These are phyloP conservation scores for Momotus momota DNA, from an alignment of 2,797 vertebrate species.

Conservation along the genomic window DNA sequence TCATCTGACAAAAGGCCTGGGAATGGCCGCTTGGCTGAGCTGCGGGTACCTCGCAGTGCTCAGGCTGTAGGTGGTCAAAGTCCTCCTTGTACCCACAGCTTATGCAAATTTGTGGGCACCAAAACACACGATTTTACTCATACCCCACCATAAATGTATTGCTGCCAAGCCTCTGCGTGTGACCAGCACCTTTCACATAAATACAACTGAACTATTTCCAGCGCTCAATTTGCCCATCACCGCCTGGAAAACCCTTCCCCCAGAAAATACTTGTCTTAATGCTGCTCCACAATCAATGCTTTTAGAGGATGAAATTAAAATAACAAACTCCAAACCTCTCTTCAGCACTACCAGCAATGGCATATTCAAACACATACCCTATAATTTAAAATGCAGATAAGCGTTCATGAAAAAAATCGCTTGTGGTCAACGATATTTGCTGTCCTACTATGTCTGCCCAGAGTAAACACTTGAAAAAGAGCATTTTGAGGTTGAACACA, in stretches of 20 bases:
- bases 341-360: neutral
- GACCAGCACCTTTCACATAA: neutral
- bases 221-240: neutral
- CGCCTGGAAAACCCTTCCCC: neutral
- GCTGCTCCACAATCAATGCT: neutral
- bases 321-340: neutral
- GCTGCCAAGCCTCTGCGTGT: neutral
- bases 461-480: neutral
- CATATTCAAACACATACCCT: neutral
- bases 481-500: neutral
- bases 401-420: neutral
- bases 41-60: neutral
- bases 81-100: neutral
- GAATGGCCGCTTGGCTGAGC: rapidly evolving
- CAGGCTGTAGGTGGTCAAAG: too few relatives aligned
- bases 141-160: neutral
- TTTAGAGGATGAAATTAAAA: neutral
- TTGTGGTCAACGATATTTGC: neutral
- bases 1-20: neutral
- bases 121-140: neutral
- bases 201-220: neutral
- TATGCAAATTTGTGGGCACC: neutral
- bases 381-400: neutral
- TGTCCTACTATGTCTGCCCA: neutral
- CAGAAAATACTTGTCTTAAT: neutral